Evolutionary conservation across 2,797 vertebrate genomes (phyloP).

Genomic region (Premnoplex brunnescens): DNA sequence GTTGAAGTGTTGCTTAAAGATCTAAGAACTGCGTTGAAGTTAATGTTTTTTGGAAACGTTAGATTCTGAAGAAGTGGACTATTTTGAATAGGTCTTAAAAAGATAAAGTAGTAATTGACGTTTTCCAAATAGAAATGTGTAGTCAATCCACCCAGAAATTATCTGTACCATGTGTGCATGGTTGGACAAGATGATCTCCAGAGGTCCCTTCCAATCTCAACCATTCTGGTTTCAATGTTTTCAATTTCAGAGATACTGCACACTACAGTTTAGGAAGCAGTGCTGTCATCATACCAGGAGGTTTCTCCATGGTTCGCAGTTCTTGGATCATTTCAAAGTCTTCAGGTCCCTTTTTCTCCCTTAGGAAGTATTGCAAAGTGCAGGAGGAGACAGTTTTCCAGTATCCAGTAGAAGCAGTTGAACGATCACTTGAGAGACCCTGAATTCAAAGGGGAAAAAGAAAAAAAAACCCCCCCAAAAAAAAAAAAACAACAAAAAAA

Average conservation of each 20-base stretch:
- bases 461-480: too few species aligned
- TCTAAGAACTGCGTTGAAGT: background rate
- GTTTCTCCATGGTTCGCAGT: background rate
- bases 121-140: background rate
- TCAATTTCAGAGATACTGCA: fast-evolving
- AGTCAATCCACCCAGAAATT: background rate
- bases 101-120: background rate
- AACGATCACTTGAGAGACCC: background rate
- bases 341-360: background rate
- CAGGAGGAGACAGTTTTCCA: background rate
- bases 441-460: background rate
- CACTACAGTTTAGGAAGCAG: background rate
- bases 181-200: background rate
- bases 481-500: too few species aligned
- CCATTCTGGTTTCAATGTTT: background rate
- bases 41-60: background rate
- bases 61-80: background rate
- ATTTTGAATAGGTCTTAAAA: background rate
- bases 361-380: background rate
- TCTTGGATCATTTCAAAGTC: background rate
- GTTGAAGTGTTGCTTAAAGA: background rate
- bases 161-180: background rate
- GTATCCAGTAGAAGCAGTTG: background rate
- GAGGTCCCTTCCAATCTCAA: background rate
- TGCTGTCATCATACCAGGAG: background rate